Base-by-base conservation (phyloP, 2,888 invertebrate genomes). In the Agrochola circellaris region DNA sequence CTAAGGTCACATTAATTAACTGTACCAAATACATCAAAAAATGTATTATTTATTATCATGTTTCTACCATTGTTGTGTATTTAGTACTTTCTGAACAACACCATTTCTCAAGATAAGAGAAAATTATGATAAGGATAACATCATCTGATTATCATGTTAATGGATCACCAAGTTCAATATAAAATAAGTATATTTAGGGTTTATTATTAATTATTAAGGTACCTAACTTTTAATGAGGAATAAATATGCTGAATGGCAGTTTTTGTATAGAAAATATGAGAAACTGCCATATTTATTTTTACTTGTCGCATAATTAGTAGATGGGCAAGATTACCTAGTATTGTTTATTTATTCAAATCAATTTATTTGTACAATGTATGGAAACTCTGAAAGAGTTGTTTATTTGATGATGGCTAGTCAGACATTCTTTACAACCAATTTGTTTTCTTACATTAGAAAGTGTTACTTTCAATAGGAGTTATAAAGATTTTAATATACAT, bases 41-140 rank as follows among this genome's bases (percentile, higher is more conserved):
- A 11, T 26, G 34, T 30, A 61, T 64, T 54, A 23, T 26, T 51
- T 56, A 75, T 60, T 66, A 60, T 60, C 30, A 26, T 26, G 2
- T 60, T 30, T 30, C 48, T 38, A 56, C 5, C 20, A 66, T 77
- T 56, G 26, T 56, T 58, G 26, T 15, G 6, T 58, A 30, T 9
- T 48, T 7, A 26, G 7, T 72, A n/a, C 11, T 26, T 64, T 65
- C 26, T 17, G 62, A 64, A 56, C 8, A 65, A 56, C 9, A 62
- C 17, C 2, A n/a, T 68, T 58, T 78, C 7, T 48, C 11, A n/a
- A 60, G 62, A 64, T 70, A 77, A 58, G 38, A 58, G 8, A 64
- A 77, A 64, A 42, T 38, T 30, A 23, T 64, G 77, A 78, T 77
- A 71, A 42, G 64, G 48, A 58, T 64, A 42, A 38, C 15, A 30